These are phyloP conservation scores for Dryoscopus gambensis DNA, from an alignment of 2,113 vertebrate species.

Conservation along the genomic window DNA sequence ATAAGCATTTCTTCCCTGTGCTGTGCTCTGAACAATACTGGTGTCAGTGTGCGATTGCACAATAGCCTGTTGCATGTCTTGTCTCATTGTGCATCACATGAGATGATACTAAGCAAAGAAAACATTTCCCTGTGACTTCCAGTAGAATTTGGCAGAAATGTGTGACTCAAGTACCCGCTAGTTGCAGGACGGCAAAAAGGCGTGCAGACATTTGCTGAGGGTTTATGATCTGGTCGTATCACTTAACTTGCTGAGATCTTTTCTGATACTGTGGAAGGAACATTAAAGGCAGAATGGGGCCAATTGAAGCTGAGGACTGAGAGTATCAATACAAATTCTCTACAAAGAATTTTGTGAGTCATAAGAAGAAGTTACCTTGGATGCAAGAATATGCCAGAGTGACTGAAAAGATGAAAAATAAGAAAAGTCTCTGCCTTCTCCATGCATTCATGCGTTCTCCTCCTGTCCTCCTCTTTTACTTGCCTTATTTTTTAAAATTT, in stretches of 20 bases:
- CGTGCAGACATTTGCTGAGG: background rate
- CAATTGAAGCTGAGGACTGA: constrained; percentile 46
- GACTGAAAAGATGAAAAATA: background rate
- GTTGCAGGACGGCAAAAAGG: background rate
- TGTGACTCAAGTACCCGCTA: background rate
- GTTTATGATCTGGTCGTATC: background rate
- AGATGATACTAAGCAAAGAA: background rate
- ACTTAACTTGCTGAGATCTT: constrained; percentile 60
- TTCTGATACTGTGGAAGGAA: constrained; percentile 78
- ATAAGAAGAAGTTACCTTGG: constrained; percentile 48
- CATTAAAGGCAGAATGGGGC: constrained; percentile 73
- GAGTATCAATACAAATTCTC: constrained; percentile 17
- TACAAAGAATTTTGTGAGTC: constrained; percentile 67
- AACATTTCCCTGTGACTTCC: constrained; percentile 3
- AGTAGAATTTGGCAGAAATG: background rate
- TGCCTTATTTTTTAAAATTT: background rate
- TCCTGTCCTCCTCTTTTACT: background rate
- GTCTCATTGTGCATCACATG: background rate
- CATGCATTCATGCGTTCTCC: background rate
- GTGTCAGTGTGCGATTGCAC: background rate
- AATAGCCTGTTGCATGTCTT: background rate
- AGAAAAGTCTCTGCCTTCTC: background rate
- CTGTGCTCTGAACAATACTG: background rate
- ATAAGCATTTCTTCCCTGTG: background rate
- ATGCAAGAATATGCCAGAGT: background rate